Conservation (phyloP, 2,888 invertebrate species). For the Pollenia amentaria region DNA sequence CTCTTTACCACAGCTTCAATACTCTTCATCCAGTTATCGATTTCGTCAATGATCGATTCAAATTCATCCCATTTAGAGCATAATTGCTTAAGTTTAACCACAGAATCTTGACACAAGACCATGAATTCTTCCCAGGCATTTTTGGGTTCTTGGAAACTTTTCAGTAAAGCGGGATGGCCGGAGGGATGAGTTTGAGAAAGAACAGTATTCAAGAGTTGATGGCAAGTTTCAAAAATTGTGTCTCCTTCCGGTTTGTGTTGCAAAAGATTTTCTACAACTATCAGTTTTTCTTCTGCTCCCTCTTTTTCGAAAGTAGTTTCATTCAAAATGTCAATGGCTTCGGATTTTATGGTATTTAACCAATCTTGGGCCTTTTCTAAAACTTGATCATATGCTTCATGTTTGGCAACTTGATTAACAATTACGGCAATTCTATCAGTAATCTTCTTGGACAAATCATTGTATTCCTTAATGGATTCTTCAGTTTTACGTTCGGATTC, state of each 20-base stretch:
- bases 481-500: conserved; percentile 91
- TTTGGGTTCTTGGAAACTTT: conserved; percentile 90
- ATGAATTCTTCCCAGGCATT: conserved; percentile 91
- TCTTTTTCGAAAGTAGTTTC: conserved; percentile 92
- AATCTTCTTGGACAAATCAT: conserved; percentile 88
- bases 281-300: conserved; percentile 90
- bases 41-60: conserved; percentile 90
- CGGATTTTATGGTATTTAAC: conserved; percentile 91
- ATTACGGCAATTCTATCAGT: conserved; percentile 88
- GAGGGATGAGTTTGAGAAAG: conserved; percentile 90
- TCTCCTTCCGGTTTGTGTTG: conserved; percentile 91
- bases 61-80: conserved; percentile 93
- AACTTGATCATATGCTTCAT: conserved; percentile 92
- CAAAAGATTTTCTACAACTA: conserved; percentile 90
- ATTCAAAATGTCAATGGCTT: conserved; percentile 91
- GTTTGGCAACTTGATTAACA: conserved; percentile 91
- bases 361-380: conserved; percentile 94
- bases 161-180: conserved; percentile 90
- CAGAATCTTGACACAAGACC: conserved; percentile 88
- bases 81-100: conserved; percentile 90
- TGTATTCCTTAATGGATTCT: conserved; percentile 90
- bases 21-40: conserved; percentile 93
- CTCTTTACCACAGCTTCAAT: conserved; percentile 94
- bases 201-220: conserved; percentile 89
- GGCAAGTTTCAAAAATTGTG: conserved; percentile 89